Base-by-base conservation (phyloP, 2,113 vertebrate genomes). In the Eurystomus gularis region DNA sequence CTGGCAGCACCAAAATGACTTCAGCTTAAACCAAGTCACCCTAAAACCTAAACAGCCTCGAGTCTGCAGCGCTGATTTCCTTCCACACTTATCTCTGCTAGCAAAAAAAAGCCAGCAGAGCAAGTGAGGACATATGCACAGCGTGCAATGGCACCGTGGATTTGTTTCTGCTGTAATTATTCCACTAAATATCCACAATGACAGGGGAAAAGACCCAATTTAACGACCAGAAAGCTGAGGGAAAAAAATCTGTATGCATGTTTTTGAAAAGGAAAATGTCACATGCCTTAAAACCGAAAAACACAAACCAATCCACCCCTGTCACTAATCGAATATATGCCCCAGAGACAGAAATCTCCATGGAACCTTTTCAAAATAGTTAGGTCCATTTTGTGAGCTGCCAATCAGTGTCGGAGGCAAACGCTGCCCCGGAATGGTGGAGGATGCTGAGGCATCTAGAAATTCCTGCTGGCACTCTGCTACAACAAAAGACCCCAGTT, bases 341-440 rank as follows among this genome's bases (percentile, higher is more conserved):
- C 83, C 90, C 73, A 62, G 49, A 72, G 88, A 86, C 57, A 66
- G 52, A 64, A 46, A 79, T 29, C 54, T 17, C 11, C 25, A 35
- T 76, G 87, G 70, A 87, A 79, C 49, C 92, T 92, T 72, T 88
- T n/a, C 54, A 61, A 33, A 96, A 68, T 39, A 96, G 92, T n/a
- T 92, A 91, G 88, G 76, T 68, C 71, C 87, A 79, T 95, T 79
- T 90, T 95, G 72, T 29, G 55, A 73, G 76, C 91, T 95, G 96
- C 86, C 95, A 95, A 3, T 94, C 92, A 71, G 82, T 12, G 39
- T 54, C 25, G 24, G 82, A 70, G 37, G 77, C 61, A 85, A 61
- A 21, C 29, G 4, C 12, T 21, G 17, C 25, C 6, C 37, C 33
- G 40, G 9, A 52, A 28, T 0, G 2, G 82, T 3, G 23, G 54